A percentile compares a stretch with the other conserved stretches of the same genome.
These are phyloP conservation scores for Trachelipus rathkii DNA, from an alignment of 1,140 invertebrate species.

Conservation along the genomic window DNA sequence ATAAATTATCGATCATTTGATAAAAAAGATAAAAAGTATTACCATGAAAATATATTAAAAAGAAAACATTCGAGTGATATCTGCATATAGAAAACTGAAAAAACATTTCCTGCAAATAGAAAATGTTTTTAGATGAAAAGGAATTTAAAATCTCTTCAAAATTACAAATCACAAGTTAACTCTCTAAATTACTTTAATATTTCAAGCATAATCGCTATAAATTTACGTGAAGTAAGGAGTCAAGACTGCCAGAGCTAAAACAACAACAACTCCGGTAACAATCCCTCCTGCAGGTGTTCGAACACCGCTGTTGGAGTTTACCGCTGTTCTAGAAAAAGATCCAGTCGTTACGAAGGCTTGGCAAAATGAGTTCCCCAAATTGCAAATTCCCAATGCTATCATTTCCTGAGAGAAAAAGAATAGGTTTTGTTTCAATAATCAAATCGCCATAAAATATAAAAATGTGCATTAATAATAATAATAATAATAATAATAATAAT, in stretches of 20 bases:
- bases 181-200: too few species aligned
- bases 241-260: slow-evolving; percentile 70
- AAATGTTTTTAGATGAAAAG: too few species aligned
- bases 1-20: neutral
- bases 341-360: slow-evolving; percentile 89
- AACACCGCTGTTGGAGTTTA: slow-evolving; percentile 89
- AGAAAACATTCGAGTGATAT: slow-evolving; percentile 2
- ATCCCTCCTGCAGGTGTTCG: slow-evolving; percentile 81
- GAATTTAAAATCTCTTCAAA: too few species aligned
- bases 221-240: slow-evolving; percentile 68
- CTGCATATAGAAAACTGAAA: too few species aligned
- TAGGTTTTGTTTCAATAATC: too few species aligned
- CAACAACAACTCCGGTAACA: slow-evolving; percentile 72
- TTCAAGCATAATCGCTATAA: neutral
- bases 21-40: neutral
- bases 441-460: too few species aligned
- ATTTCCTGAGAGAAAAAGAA: slow-evolving; percentile 81
- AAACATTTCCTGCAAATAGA: too few species aligned
- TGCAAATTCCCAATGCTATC: slow-evolving; percentile 76
- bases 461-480: too few species aligned
- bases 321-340: slow-evolving; percentile 83
- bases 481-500: slow-evolving; percentile 7
- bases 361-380: slow-evolving; percentile 83
- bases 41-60: slow-evolving; percentile 2
- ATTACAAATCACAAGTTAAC: too few species aligned